Evolutionary conservation across 2,113 vertebrate genomes (phyloP), one percentile per base, ranked within the genome.

Genomic region (Microcebus griseorufus): DNA sequence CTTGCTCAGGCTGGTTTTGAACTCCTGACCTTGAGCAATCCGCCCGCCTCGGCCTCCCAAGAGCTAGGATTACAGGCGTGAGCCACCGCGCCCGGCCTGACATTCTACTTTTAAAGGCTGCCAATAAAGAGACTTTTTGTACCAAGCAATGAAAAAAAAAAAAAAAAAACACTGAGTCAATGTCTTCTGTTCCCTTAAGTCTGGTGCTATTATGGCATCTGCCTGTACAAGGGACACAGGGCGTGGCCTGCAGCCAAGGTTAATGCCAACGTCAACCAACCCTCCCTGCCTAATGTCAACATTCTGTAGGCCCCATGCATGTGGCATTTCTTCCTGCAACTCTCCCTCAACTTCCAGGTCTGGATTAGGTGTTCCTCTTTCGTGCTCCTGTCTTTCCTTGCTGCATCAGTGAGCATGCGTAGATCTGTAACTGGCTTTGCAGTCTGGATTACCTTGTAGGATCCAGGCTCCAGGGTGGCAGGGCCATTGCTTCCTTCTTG

Each of bases 321-420:
- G 45, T 5, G 23, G 29, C 73, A 42, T 32, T 67, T 96, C 85
- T 94, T 92, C 65, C 95, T 89, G 32, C 69, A 94, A 80, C 17
- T 7, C 23, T 27, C 60, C 67, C 78, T 55, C 79, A 64, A 60
- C 80, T 79, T 79, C 84, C 65, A 37, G 48, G 48, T 16, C 51
- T 62, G 42, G 27, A 7, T n/a, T 39, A 58, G 3, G 62, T n/a
- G 29, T 81, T 67, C 37, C 72, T 65, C 25, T n/a, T n/a, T 16
- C 9, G 1, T 34, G 32, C 4, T 79, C 60, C n/a, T 11, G 48
- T 69, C 73, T 37, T 76, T 70, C 82, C n/a, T 89, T 62, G n/a
- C 34, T 34, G 29, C n/a, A 60, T 82, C 70, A 29, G 10, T 42
- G 22, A 55, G 17, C 1, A 55, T 5, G 5, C 17, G 17, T 55